A percentile compares a stretch with the other conserved stretches of the same genome.
These are phyloP conservation scores for Listronotus oregonensis DNA, from an alignment of 1,140 invertebrate genomes.

Conservation along the genomic window DNA sequence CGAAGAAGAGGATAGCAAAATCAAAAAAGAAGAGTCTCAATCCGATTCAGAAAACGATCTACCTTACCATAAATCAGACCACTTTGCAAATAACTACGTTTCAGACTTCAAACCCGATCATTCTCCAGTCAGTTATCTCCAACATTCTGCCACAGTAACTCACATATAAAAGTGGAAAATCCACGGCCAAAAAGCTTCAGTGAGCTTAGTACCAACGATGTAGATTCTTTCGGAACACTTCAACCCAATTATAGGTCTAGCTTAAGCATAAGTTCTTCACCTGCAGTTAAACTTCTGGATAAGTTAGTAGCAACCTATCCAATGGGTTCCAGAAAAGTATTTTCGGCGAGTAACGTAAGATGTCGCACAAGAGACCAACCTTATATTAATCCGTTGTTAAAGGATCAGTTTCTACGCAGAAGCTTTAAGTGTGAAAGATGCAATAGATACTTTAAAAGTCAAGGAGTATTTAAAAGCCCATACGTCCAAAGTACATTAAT, in stretches of 20 bases:
- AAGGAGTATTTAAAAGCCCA: constrained; percentile 53
- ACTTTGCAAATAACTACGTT: background rate
- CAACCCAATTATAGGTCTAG: constrained; percentile 2
- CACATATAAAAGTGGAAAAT: too few species aligned
- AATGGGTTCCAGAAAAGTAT: constrained; percentile 34
- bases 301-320: constrained; percentile 40
- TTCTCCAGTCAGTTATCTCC: too few species aligned
- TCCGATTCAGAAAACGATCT: constrained; percentile 16
- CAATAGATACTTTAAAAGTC: constrained; percentile 54
- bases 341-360: constrained; percentile 45
- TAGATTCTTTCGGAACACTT: background rate
- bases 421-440: constrained; percentile 54
- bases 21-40: constrained; percentile 23
- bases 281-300: constrained; percentile 24
- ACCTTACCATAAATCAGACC: background rate
- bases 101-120: background rate
- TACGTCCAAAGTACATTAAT: constrained; percentile 47
- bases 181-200: too few species aligned
- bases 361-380: constrained; percentile 51
- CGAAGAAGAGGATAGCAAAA: constrained; percentile 23
- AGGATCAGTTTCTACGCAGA: constrained; percentile 51
- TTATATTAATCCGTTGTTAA: constrained; percentile 53
- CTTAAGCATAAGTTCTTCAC: constrained; percentile 9
- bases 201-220: too few species aligned
- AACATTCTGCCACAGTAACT: too few species aligned